phyloP scores from a whole-genome alignment of 2,113 vertebrate species.

The Carettochelys insculpta region DNA sequence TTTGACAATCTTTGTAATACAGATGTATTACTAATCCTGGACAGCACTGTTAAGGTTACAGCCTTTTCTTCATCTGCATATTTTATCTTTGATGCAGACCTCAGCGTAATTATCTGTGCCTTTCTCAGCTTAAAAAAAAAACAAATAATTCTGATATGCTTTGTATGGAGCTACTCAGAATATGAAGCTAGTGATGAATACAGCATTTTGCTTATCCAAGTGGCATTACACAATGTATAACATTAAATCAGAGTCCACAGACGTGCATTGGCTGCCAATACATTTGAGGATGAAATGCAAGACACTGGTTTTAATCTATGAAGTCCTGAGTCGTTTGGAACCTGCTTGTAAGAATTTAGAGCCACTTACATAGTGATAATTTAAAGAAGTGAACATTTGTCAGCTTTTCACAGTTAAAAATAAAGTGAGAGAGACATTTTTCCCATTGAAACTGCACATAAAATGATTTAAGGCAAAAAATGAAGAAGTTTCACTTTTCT shows the following conservation, averaged over 20 bases:
- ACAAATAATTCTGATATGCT: background rate
- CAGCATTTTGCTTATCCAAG: background rate
- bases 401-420: background rate
- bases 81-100: background rate
- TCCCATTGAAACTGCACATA: background rate
- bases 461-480: rapidly evolving
- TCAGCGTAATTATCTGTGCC: background rate
- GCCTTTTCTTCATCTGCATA: background rate
- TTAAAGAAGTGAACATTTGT: conserved; percentile 62
- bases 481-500: background rate
- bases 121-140: background rate
- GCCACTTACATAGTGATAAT: conserved; percentile 39
- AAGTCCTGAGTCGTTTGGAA: background rate
- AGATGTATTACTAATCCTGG: background rate
- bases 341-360: background rate
- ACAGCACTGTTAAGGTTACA: background rate
- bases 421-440: background rate
- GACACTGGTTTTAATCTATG: background rate
- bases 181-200: background rate
- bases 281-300: background rate
- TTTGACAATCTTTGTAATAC: background rate
- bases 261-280: background rate
- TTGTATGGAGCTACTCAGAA: background rate
- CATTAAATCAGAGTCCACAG: background rate
- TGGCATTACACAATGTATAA: background rate